Base-by-base conservation (phyloP, 1,140 invertebrate genomes). In the Ganaspis sp. region DNA sequence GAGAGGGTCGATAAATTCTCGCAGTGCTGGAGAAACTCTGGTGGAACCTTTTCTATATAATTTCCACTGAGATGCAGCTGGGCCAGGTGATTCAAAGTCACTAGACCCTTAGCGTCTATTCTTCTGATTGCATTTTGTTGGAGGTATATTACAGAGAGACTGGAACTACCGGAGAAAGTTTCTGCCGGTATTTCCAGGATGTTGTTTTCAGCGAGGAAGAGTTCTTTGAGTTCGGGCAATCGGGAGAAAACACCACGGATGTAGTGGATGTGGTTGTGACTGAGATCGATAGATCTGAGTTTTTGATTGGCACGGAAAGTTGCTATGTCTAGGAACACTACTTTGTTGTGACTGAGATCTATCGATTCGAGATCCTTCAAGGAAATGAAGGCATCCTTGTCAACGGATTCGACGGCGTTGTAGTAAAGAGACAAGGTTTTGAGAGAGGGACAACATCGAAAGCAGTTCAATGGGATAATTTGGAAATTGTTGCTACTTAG, bases 181-280 rank as follows among this genome's bases (percentile, higher is more conserved):
- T 97, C 94, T 4, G 94, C 93, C 0, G 95, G 94, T 78, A 98
- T 93, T 88, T 97, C 96, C 0, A 97, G 88, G 69, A 98, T 96
- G 87, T 98, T 98, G 86, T 98, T 98, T 87, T 97, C 96, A 0
- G 96, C 95, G n/a, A 98, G 90, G 87, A 97, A 97, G 21, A 98
- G 91, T 85, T 96, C 95, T 42, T 94, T 93, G 2, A 98, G 89
- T 74, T 96, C 94, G 0, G 94, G 94, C 69, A 98, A 89, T 84
- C 94, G 94, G 15, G 94, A 93, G 87, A 98, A 98, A 0, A 97
- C 93, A 0, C 96, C 96, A 37, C 93, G 93, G 1, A 98, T 95
- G 74, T 95, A 94, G 87, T 98, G 96, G 15, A 98, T 92, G 85
- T 98, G 96, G 91, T 98, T 98, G 86, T 97, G 94, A 84, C 96